Percentiles rank a stretch among this genome's conserved stretches.
Evolutionary conservation across 1,140 invertebrate genomes (phyloP).

Genomic region (Saxidomus purpurata): DNA sequence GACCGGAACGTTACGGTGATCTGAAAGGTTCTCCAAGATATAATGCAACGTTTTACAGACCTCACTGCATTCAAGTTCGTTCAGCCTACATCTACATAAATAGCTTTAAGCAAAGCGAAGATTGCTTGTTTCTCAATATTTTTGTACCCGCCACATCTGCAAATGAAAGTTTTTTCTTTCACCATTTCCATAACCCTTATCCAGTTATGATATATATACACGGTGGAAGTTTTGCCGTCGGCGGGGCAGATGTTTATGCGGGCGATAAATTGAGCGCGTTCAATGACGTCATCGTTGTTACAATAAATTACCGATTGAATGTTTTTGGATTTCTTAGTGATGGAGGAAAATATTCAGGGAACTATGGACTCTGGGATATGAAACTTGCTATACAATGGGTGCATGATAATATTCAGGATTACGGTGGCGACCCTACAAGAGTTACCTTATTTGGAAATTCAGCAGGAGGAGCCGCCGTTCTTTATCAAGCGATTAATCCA

Average conservation of each 20-base stretch:
- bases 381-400: slow-evolving; percentile 91
- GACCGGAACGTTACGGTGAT: slow-evolving; percentile 48
- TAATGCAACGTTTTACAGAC: slow-evolving; percentile 56
- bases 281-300: slow-evolving; percentile 94
- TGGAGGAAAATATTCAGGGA: slow-evolving; percentile 83
- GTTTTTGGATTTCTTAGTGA: slow-evolving; percentile 93
- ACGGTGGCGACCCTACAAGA: slow-evolving; percentile 69
- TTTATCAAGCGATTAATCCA: slow-evolving; percentile 71
- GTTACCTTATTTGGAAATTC: slow-evolving; percentile 79
- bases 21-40: slow-evolving; percentile 14
- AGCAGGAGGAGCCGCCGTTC: slow-evolving; percentile 73
- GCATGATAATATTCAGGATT: slow-evolving; percentile 72
- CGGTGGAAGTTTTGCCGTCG: slow-evolving; percentile 71
- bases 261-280: slow-evolving; percentile 89
- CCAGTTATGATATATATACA: slow-evolving; percentile 75
- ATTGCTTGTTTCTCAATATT: slow-evolving; percentile 71
- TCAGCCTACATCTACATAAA: slow-evolving; percentile 34
- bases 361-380: slow-evolving; percentile 90
- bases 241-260: slow-evolving; percentile 63
- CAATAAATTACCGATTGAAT: slow-evolving; percentile 92
- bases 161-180: too few species aligned
- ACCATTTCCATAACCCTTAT: neutral
- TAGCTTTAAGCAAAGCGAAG: slow-evolving; percentile 49
- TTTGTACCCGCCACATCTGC: slow-evolving; percentile 53
- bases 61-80: slow-evolving; percentile 22